Evolutionary conservation across 1,140 invertebrate species (phyloP), one percentile per base, ranked within the genome.

Genomic region (Nebria ingens): DNA sequence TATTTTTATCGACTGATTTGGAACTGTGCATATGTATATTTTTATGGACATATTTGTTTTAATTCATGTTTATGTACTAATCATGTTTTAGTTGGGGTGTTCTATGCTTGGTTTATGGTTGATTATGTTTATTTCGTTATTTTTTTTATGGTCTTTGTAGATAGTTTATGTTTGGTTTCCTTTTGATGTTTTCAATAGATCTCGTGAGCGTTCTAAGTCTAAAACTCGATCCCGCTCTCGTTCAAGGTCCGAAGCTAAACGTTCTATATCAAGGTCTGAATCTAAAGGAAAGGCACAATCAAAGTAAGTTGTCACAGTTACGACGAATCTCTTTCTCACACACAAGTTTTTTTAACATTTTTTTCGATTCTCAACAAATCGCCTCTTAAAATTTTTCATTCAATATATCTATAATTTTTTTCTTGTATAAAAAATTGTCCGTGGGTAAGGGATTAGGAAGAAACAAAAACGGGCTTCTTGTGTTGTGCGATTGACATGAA

Each of bases 171-270:
- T 45, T 45, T 45, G 17, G 40, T 45, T 45, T 17, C 17, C 40
- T 17, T 45, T 45, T 45, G 15, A 45, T 45, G 40, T 45, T 45
- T 45, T 45, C 15, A 17, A 45, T 45, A 45, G 64, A 58, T 72
- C 70, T 23, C 56, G 60, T 51, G 71, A 71, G 21, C 63, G 61
- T 42, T 68, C 70, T 19, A 66, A 61, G 21, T 71, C 66, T 2
- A 58, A 58, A 51, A 69, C 70, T 13, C 62, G 59, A 23, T 71
- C 65, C 54, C 62, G 56, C 42, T 64, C 62, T 49, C 52, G 56
- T 21, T 59, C 62, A n/a, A 58, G 58, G 22, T 60, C 61, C 1
- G 22, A 34, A 6, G 40, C 23, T 38, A 62, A 62, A 56, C 54
- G 56, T 22, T 62, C 60, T 2, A 58, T 59, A 23, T 66, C 65